A percentile compares a stretch with the other conserved stretches of the same genome.
Evolutionary conservation across 2,888 invertebrate genomes (phyloP).

Genomic region (Balanococcus diminutus): DNA sequence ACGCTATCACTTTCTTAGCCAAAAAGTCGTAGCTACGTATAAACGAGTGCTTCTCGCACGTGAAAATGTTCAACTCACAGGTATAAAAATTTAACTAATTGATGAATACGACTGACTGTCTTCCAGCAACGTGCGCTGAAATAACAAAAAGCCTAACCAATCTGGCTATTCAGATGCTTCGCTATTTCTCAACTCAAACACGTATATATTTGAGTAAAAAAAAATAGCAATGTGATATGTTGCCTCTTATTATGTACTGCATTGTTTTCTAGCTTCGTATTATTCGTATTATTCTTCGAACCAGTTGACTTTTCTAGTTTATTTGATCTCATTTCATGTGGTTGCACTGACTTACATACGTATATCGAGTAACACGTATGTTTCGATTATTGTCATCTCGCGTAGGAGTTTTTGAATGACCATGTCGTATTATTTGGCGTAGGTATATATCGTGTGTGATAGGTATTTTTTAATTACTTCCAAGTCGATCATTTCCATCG

Average conservation of each 20-base stretch:
- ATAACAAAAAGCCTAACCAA: constrained; percentile 28
- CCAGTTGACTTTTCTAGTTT: neutral
- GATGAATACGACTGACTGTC: neutral
- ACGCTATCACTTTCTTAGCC: constrained; percentile 18
- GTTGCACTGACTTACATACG: neutral
- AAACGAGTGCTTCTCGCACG: neutral
- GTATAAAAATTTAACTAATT: constrained; percentile 31
- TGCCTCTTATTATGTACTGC: neutral
- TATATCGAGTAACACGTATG: no score
- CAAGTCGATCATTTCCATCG: neutral
- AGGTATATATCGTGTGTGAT: no score
- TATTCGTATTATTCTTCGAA: neutral
- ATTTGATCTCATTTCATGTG: neutral
- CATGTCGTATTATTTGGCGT: neutral
- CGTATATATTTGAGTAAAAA: neutral
- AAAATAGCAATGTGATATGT: neutral
- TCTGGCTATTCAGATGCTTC: neutral
- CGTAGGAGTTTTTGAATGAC: neutral
- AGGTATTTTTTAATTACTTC: neutral
- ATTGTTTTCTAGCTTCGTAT: neutral
- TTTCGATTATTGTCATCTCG: no score
- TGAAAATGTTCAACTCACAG: neutral
- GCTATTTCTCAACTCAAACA: constrained; percentile 23
- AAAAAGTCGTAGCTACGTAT: no score
- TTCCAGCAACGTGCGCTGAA: neutral